These are phyloP conservation scores for Ciconia boyciana DNA, from an alignment of 2,113 vertebrate genomes.

Conservation along the genomic window DNA sequence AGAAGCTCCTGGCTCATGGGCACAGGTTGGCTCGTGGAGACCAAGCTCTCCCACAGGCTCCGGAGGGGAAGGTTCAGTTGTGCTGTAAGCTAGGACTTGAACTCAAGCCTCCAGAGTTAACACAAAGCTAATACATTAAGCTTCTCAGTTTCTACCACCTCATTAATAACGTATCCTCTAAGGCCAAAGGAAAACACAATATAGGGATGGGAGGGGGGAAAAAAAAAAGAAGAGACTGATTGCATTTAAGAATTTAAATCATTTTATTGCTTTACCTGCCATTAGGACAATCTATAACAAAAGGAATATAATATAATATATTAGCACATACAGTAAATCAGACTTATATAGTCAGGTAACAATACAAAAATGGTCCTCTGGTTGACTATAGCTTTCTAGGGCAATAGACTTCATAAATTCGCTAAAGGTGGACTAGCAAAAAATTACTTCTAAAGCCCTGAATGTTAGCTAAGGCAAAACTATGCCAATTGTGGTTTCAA, in stretches of 20 bases:
- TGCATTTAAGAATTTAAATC: slow-evolving; percentile 82
- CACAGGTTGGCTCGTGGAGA: background rate
- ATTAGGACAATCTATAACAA: slow-evolving; percentile 96
- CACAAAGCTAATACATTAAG: background rate
- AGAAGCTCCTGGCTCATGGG: background rate
- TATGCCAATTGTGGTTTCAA: slow-evolving; percentile 74
- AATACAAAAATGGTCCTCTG: slow-evolving; percentile 93
- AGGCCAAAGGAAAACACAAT: background rate
- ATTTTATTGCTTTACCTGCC: slow-evolving; percentile 98
- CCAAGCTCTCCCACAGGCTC: background rate
- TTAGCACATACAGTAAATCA: slow-evolving; percentile 91
- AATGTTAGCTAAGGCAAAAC: slow-evolving; percentile 85
- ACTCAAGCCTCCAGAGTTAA: background rate
- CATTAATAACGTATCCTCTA: background rate
- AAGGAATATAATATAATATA: slow-evolving; percentile 84
- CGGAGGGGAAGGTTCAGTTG: background rate
- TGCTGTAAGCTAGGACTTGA: background rate
- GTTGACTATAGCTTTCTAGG: slow-evolving; percentile 77
- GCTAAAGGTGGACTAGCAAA: slow-evolving; percentile 78
- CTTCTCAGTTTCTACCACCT: background rate
- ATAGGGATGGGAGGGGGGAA: background rate
- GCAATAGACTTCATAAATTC: slow-evolving; percentile 73
- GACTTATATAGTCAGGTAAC: slow-evolving; percentile 86
- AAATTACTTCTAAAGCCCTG: slow-evolving; percentile 73
- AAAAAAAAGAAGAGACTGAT: slow-evolving; percentile 42